Evolutionary conservation across 2,888 invertebrate species (phyloP), one percentile per base, ranked within the genome.

Genomic region (Brachyopa scutellaris): DNA sequence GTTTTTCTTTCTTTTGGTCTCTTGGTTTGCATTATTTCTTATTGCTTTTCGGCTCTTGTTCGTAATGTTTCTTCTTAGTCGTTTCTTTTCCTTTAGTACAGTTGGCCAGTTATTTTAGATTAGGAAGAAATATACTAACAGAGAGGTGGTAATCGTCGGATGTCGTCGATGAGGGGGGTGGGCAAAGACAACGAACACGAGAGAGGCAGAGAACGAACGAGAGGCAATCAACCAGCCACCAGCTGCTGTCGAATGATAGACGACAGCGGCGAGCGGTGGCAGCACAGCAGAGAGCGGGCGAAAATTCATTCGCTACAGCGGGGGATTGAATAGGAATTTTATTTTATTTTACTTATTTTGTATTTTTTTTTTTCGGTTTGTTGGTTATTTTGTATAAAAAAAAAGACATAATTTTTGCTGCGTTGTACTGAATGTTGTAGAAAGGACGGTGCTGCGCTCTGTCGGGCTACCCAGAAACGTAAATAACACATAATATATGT

Each of bases 91-190:
- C 67, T 66, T 82, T 47, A 69, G 78, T 72, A 77, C 61, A 77
- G 78, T 83, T 83, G 83, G 78, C 78, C 83, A 78, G 78, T 78
- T 78, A 78, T 78, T 83, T 67, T 49, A 78, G 62, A 78, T 83
- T 83, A 73, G 78, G 57, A 78, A 82, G 59, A 77, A 72, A 64
- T 67, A 61, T 69, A 57, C 57, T 53, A 77, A n/a, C 57, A 49
- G 55, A 47, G 57, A 61, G 26, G 67, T 53, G 38, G 64, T 31
- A 67, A 53, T 53, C 31, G 62, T 3, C n/a, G n/a, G 45, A 7
- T 17, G 29, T 11, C 7, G 29, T 42, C 31, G 49, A 11, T 9
- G n/a, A 11, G 40, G 59, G 19, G 36, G 31, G 45, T 31, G 47
- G 57, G 17, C 9, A 36, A 45, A 51, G 49, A 49, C 38, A 53